Conservation (phyloP, 2,113 vertebrate species). For the Syrmaticus mikado region DNA sequence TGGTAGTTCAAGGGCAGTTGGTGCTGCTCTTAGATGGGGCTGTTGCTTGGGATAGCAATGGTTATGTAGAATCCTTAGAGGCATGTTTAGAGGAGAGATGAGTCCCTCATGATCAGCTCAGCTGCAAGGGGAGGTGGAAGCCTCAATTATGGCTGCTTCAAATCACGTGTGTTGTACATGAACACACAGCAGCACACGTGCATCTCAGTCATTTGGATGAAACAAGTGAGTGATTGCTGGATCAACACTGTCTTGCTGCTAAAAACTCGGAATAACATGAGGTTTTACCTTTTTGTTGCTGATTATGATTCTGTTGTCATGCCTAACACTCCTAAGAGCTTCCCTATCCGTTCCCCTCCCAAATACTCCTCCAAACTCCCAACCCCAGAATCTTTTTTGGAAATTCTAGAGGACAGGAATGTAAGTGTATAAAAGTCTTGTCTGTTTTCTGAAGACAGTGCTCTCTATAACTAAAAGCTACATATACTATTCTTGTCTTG, state of each 20-base stretch:
- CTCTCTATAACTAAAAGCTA: neutral
- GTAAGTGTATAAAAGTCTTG: neutral
- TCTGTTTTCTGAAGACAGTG: neutral
- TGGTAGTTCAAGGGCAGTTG: neutral
- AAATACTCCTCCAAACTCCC: neutral
- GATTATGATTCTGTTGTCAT: neutral
- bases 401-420: neutral
- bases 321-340: neutral
- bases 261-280: neutral
- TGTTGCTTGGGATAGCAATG: neutral
- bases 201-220: neutral
- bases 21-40: neutral
- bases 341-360: neutral
- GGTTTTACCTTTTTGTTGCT: neutral
- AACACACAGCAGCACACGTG: neutral
- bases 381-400: neutral
- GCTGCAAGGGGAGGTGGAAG: neutral
- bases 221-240: neutral
- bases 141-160: neutral
- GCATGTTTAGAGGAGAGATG: neutral
- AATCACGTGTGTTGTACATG: neutral
- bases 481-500: neutral
- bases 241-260: neutral
- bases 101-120: neutral
- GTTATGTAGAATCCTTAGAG: neutral